Evolutionary conservation across 2,797 vertebrate species (phyloP), one percentile per base, ranked within the genome.

Genomic region (Chloroceryle amazona): DNA sequence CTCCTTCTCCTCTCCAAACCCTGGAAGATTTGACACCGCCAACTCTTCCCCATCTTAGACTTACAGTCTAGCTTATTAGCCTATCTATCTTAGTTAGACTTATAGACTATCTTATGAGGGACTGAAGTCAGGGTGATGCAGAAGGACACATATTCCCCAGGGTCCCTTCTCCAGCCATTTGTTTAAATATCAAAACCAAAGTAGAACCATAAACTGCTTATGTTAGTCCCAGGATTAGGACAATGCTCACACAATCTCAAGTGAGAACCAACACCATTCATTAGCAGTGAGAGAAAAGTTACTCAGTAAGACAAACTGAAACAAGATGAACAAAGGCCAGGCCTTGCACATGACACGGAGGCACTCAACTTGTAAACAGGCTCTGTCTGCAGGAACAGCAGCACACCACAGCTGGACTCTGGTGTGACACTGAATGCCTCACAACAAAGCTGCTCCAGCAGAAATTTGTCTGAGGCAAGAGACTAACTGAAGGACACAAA

Each of bases 361-460:
- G 13, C 54, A 54, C 47, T 31, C 25, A 60, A 60, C 31, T 57
- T 62, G 65, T 52, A 86, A 42, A 76, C 19, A 57, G 57, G 42
- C 42, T 35, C 61, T 49, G 37, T 15, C 4, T 3, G 15, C 7
- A 81, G 52, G 46, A 46, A 37, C 55, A 86, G 47, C 70, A 81
- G 51, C 31, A 86, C 58, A 52, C 9, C 52, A 31, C 54, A 41
- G 28, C 31, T 0, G 0, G 11, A 12, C 49, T 26, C 65, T 2
- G 44, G 26, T 18, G 39, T 18, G 19, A 12, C 47, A 65, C 57
- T 21, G 29, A 74, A 42, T 5, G 49, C 44, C 41, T 63, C n/a
- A 16, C 51, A 47, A 49, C 49, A 94, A 79, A 91, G 58, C 75
- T 85, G 20, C 79, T 82, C 49, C 92, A 82, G 62, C 25, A 65